Evolutionary conservation across 2,797 vertebrate genomes (phyloP).

Genomic region (Microcaecilia unicolor): DNA sequence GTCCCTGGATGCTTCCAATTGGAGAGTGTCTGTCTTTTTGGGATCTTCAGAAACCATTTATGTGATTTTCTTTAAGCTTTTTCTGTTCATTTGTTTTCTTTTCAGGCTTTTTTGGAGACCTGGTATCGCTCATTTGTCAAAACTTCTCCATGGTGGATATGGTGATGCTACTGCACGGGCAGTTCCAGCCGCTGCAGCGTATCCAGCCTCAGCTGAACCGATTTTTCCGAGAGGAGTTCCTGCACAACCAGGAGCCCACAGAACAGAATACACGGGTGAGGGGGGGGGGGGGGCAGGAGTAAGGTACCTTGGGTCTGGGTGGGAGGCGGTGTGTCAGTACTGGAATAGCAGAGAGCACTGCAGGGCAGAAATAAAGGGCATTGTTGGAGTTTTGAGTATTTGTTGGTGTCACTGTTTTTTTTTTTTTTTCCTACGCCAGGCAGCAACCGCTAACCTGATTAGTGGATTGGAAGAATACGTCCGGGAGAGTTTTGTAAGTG

Average conservation of each 20-base stretch:
- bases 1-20: no score
- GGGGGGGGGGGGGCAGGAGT: no score
- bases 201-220: conserved; percentile 78
- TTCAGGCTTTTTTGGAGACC: conserved; percentile 81
- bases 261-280: conserved; percentile 76
- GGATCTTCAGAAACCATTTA: no score
- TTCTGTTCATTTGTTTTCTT: not conserved
- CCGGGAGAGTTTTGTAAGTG: conserved; percentile 83
- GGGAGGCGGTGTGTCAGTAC: no score
- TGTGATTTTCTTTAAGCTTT: no score
- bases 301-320: no score
- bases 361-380: no score
- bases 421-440: not conserved
- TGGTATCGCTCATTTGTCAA: conserved; percentile 82
- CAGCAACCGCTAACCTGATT: conserved; percentile 67
- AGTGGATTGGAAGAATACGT: conserved; percentile 80
- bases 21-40: no score
- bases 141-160: conserved; percentile 88
- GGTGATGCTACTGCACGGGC: conserved; percentile 84
- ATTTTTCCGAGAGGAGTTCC: conserved; percentile 84
- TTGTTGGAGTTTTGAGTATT: no score
- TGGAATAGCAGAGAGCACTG: no score
- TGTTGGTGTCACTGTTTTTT: no score
- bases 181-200: conserved; percentile 78
- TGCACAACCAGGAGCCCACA: conserved; percentile 72